Evolutionary conservation across 2,797 vertebrate species (phyloP).

Genomic region (Monodelphis domestica): DNA sequence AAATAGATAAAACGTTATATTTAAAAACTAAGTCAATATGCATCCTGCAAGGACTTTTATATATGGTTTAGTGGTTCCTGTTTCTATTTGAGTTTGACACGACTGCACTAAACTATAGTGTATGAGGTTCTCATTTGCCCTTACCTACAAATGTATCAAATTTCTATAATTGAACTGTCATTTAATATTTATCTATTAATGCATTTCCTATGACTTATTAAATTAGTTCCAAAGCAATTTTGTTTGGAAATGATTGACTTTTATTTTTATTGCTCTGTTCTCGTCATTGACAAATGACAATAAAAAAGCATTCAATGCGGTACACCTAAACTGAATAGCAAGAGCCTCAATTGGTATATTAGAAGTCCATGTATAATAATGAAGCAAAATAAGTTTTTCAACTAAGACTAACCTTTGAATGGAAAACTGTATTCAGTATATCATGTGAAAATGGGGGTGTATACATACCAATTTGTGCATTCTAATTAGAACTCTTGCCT

Average conservation of each 20-base stretch:
- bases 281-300: not conserved
- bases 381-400: not conserved
- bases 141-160: slow-evolving; percentile 3
- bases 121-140: slow-evolving; percentile 32
- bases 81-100: not conserved
- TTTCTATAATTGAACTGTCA: slow-evolving; percentile 30
- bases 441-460: not conserved
- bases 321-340: not conserved
- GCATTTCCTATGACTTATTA: slow-evolving; percentile 46
- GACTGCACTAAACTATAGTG: not conserved
- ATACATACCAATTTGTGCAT: not conserved
- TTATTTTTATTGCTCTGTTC: slow-evolving; percentile 49
- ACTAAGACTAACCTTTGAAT: not conserved
- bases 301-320: not conserved
- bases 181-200: slow-evolving; percentile 58
- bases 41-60: not conserved
- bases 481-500: not conserved
- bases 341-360: not conserved
- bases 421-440: not conserved
- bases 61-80: not conserved
- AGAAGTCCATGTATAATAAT: slow-evolving; percentile 5
- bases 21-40: not conserved
- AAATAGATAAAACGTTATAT: not conserved
- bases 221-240: slow-evolving; percentile 57
- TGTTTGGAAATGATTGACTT: slow-evolving; percentile 60